These are phyloP conservation scores for Drosophila neonasuta DNA, from an alignment of 2,888 invertebrate genomes.

Conservation along the genomic window DNA sequence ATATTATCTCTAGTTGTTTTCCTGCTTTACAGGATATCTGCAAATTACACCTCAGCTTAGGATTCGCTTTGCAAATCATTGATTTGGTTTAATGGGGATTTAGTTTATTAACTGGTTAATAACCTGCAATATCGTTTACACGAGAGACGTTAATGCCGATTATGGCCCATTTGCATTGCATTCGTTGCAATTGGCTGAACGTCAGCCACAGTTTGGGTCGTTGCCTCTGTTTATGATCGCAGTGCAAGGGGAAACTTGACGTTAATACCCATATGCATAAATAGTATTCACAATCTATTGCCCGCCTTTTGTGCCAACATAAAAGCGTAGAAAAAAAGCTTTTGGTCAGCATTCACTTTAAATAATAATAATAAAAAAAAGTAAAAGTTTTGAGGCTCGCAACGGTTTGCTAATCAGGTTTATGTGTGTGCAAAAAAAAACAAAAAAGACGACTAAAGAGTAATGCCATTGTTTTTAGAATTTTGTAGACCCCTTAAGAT, in stretches of 20 bases:
- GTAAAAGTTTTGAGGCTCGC: constrained; percentile 39
- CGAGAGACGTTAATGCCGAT: constrained; percentile 46
- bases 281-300: constrained; percentile 10
- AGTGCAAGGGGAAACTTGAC: constrained; percentile 15
- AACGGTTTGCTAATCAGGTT: constrained; percentile 32
- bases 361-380: constrained; percentile 22
- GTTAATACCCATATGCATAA: constrained; percentile 21
- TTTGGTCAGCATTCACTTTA: constrained; percentile 46
- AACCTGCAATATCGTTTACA: constrained; percentile 20
- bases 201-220: constrained; percentile 36
- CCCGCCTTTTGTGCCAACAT: constrained; percentile 26
- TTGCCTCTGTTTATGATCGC: constrained; percentile 29
- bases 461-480: constrained; percentile 47
- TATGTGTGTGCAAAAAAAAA: constrained; percentile 47
- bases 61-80: constrained; percentile 8
- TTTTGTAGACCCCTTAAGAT: constrained; percentile 27
- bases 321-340: constrained; percentile 14
- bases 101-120: constrained; percentile 54
- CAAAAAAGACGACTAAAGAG: neutral
- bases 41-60: constrained; percentile 19
- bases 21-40: neutral
- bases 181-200: constrained; percentile 28
- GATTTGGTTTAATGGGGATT: constrained; percentile 41
- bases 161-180: constrained; percentile 49
- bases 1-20: neutral